phyloP scores from a whole-genome alignment of 2,113 vertebrate species.

The Prunella fulvescens region DNA sequence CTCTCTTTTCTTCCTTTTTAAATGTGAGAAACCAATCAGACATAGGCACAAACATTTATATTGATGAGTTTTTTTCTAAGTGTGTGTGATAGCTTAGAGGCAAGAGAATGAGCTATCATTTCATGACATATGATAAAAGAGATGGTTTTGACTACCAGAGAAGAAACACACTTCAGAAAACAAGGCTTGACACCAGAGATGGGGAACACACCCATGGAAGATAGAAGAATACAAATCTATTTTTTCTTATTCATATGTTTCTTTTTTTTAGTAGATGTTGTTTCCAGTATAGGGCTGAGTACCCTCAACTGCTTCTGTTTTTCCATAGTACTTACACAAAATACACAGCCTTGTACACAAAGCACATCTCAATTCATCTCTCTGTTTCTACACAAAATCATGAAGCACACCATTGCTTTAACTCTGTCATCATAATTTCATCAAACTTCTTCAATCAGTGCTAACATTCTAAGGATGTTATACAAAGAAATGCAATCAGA shows the following conservation, averaged over 20 bases:
- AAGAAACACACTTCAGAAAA: conserved; percentile 14
- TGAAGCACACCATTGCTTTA: background rate
- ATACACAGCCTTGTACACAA: background rate
- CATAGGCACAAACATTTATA: conserved; percentile 73
- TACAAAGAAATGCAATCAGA: background rate
- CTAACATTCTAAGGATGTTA: background rate
- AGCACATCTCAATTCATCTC: background rate
- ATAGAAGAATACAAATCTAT: background rate
- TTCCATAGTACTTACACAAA: background rate
- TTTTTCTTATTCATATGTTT: background rate
- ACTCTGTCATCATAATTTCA: background rate
- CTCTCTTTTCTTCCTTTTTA: conserved; percentile 68
- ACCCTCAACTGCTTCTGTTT: background rate
- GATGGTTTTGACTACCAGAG: conserved; percentile 5
- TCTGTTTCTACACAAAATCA: background rate
- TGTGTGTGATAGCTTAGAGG: conserved; percentile 65
- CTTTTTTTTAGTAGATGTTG: background rate
- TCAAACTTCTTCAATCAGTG: background rate
- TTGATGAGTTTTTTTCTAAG: conserved; percentile 72
- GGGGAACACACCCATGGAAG: background rate
- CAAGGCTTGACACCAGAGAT: background rate
- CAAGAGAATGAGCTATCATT: conserved; percentile 66
- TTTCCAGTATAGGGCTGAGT: background rate
- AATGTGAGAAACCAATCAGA: conserved; percentile 77
- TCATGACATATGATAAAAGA: conserved; percentile 58